phyloP scores from a whole-genome alignment of 2,797 vertebrate genomes.

The Siniperca undulata region DNA sequence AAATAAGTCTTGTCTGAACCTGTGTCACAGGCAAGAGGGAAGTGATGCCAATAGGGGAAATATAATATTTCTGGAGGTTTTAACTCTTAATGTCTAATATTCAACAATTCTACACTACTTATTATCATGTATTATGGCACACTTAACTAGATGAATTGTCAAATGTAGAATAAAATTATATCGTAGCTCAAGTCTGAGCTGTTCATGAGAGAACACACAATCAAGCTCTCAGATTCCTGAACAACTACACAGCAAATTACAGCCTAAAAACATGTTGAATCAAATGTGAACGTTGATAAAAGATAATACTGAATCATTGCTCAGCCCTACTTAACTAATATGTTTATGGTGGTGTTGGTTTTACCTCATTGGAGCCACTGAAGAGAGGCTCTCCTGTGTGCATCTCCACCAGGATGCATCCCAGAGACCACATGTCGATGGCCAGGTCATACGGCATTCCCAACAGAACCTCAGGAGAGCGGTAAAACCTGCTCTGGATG shows the following conservation, averaged over 20 bases:
- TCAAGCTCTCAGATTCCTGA: background rate
- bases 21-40: background rate
- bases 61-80: background rate
- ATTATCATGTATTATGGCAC: background rate
- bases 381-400: conserved; percentile 95
- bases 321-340: background rate
- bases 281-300: background rate
- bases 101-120: background rate
- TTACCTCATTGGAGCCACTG: conserved; percentile 95
- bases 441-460: conserved; percentile 95
- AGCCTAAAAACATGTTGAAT: background rate
- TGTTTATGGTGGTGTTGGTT: background rate
- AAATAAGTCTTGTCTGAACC: background rate
- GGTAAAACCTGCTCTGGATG: conserved; percentile 96
- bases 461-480: conserved; percentile 93
- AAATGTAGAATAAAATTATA: background rate
- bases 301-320: background rate
- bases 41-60: background rate
- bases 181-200: background rate
- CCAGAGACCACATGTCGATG: conserved; percentile 97
- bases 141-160: background rate
- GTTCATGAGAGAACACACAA: background rate
- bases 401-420: conserved; percentile 96
- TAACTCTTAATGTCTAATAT: background rate
- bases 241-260: background rate